A percentile compares a stretch with the other conserved stretches of the same genome.
These are phyloP conservation scores for Salpingus planirostris DNA, from an alignment of 2,888 invertebrate species.

Conservation along the genomic window DNA sequence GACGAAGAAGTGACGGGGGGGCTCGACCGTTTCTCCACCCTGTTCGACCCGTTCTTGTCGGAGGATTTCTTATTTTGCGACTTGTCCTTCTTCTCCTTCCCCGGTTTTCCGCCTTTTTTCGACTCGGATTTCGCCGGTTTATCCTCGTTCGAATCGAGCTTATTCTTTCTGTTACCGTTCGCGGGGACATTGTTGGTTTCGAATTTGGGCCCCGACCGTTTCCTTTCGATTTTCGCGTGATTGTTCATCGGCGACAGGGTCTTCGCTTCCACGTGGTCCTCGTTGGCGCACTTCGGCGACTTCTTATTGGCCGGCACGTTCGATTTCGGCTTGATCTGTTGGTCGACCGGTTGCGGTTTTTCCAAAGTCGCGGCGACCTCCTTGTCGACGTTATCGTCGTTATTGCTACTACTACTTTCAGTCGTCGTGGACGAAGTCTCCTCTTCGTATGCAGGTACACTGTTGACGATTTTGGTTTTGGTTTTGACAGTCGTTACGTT, in stretches of 20 bases:
- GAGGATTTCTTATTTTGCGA: constrained; percentile 5
- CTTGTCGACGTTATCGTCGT: constrained; percentile 50
- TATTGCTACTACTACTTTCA: constrained; percentile 58
- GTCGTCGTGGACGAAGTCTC: constrained; percentile 64
- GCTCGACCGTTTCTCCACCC: constrained; percentile 11
- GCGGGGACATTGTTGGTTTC: constrained; percentile 10
- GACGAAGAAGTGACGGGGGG: constrained; percentile 22
- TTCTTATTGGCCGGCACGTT: constrained; percentile 16
- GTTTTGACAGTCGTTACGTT: constrained; percentile 4
- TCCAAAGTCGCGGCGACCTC: constrained; percentile 17
- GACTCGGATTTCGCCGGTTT: not conserved
- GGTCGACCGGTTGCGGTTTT: not conserved
- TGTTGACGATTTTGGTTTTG: constrained; percentile 19
- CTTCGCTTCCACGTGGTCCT: constrained; percentile 6
- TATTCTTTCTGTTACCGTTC: not conserved
- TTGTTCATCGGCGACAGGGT: constrained; percentile 14
- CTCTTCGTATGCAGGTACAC: constrained; percentile 46
- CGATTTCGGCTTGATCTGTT: constrained; percentile 20
- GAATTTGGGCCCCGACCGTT: constrained; percentile 14
- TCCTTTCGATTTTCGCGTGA: constrained; percentile 11
- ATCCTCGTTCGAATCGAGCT: not conserved
- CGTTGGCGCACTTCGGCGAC: constrained; percentile 9
- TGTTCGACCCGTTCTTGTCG: constrained; percentile 1
- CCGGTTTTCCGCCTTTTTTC: constrained; percentile 2
- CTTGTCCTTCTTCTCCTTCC: not conserved